Conservation (phyloP, 1,140 invertebrate genomes). For the Drosophila sechellia region DNA sequence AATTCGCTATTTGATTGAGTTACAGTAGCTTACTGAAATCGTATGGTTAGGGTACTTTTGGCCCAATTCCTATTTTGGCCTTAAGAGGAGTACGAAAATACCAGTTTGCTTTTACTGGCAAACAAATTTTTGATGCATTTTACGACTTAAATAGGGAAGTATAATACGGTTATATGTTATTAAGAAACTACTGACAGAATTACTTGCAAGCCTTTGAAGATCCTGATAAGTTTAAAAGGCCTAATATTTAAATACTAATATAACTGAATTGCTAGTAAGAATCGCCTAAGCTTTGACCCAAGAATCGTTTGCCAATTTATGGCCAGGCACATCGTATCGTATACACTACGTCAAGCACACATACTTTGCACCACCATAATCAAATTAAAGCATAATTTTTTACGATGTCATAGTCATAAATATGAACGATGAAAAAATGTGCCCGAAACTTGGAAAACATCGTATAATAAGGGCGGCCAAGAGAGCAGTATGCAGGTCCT, state of each 20-base stretch:
- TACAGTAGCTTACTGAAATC: constrained; percentile 38
- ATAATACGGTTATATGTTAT: too few relatives aligned
- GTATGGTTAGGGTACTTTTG: constrained; percentile 2
- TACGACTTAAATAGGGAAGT: too few relatives aligned
- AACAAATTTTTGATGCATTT: too few relatives aligned
- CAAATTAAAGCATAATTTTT: constrained; percentile 83
- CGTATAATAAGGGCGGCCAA: constrained; percentile 20
- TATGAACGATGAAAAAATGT: constrained; percentile 74
- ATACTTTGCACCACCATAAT: constrained; percentile 61
- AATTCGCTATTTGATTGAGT: constrained; percentile 52
- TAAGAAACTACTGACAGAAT: too few relatives aligned
- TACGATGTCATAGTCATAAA: constrained; percentile 82
- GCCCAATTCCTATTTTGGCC: not conserved
- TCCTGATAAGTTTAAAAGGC: constrained; percentile 36
- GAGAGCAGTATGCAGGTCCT: constrained; percentile 17
- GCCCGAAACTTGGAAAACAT: constrained; percentile 47
- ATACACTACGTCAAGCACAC: constrained; percentile 43
- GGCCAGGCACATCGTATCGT: constrained; percentile 50
- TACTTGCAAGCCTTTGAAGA: not conserved
- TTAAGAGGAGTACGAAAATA: not conserved
- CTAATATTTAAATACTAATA: constrained; percentile 28
- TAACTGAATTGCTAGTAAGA: constrained; percentile 33
- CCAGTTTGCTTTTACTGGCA: too few relatives aligned
- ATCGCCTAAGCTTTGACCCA: constrained; percentile 37
- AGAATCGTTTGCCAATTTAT: constrained; percentile 69